These are phyloP conservation scores for Lucinisca nassula DNA, from an alignment of 2,888 invertebrate genomes.

Conservation along the genomic window DNA sequence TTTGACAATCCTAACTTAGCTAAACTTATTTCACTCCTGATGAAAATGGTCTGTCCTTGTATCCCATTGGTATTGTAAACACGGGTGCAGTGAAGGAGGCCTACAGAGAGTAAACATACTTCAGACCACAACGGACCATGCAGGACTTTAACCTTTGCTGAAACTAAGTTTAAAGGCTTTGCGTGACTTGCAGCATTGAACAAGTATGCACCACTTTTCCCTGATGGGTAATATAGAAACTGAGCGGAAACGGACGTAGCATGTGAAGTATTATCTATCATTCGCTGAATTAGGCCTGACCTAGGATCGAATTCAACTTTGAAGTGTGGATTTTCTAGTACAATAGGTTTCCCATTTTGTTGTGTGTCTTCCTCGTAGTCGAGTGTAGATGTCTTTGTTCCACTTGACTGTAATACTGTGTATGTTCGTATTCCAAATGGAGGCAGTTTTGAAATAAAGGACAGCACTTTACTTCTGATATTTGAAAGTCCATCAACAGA, in stretches of 20 bases:
- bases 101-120: constrained; percentile 92
- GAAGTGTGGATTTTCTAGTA: constrained; percentile 76
- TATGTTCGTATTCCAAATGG: constrained; percentile 92
- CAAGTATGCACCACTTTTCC: constrained; percentile 87
- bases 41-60: constrained; percentile 41
- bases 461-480: constrained; percentile 87
- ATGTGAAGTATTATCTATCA: constrained; percentile 91
- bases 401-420: constrained; percentile 88
- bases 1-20: constrained; percentile 62
- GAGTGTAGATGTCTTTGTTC: not conserved
- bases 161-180: constrained; percentile 39
- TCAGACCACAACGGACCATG: constrained; percentile 95
- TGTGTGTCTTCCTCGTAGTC: constrained; percentile 5
- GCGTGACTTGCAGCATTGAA: constrained; percentile 84
- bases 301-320: constrained; percentile 73
- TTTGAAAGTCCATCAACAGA: not conserved
- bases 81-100: constrained; percentile 58
- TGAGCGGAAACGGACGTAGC: constrained; percentile 47
- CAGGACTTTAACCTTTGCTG: constrained; percentile 92
- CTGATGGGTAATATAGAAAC: constrained; percentile 91
- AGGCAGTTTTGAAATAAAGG: constrained; percentile 94
- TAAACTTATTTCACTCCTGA: not conserved
- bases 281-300: constrained; percentile 90
- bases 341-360: constrained; percentile 39
- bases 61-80: constrained; percentile 76